These are phyloP conservation scores for Microctenopoma stevenorrisi DNA, from an alignment of 2,797 vertebrate species.

Conservation along the genomic window DNA sequence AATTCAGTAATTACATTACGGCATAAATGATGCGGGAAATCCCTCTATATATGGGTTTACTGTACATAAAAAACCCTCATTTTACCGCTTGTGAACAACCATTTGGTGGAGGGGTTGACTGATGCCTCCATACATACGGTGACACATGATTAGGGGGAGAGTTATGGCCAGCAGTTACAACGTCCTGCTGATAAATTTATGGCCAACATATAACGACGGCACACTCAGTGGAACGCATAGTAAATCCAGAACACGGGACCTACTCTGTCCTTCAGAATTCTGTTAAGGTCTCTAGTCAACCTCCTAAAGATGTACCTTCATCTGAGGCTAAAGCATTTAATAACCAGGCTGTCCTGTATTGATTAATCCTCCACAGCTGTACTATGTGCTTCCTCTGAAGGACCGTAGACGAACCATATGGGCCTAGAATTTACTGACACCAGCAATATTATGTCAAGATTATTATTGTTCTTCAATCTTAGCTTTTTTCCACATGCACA, in stretches of 20 bases:
- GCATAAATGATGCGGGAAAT: slow-evolving; percentile 33
- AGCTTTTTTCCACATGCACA: neutral
- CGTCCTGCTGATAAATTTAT: slow-evolving; percentile 65
- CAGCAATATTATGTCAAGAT: neutral
- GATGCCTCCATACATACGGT: slow-evolving; percentile 55
- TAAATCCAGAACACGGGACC: slow-evolving; percentile 58
- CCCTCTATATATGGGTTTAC: slow-evolving; percentile 33
- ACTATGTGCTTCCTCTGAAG: neutral
- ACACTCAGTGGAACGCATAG: slow-evolving; percentile 44
- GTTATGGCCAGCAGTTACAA: slow-evolving; percentile 65
- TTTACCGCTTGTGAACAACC: slow-evolving; percentile 52
- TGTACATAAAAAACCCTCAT: slow-evolving; percentile 60
- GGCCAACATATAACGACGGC: slow-evolving; percentile 53
- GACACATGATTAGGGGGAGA: slow-evolving; percentile 65
- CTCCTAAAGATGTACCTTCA: slow-evolving; percentile 27
- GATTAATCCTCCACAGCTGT: slow-evolving; percentile 5
- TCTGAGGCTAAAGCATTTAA: slow-evolving; percentile 18
- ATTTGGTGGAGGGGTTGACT: slow-evolving; percentile 46
- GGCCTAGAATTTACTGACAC: no score
- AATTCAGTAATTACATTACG: slow-evolving; percentile 57
- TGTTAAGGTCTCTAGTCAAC: slow-evolving; percentile 8
- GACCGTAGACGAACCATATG: neutral
- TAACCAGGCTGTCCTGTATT: neutral
- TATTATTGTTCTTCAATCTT: neutral
- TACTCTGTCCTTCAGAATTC: slow-evolving; percentile 69